These are phyloP conservation scores for Antennarius striatus DNA, from an alignment of 2,113 vertebrate genomes.

Conservation along the genomic window DNA sequence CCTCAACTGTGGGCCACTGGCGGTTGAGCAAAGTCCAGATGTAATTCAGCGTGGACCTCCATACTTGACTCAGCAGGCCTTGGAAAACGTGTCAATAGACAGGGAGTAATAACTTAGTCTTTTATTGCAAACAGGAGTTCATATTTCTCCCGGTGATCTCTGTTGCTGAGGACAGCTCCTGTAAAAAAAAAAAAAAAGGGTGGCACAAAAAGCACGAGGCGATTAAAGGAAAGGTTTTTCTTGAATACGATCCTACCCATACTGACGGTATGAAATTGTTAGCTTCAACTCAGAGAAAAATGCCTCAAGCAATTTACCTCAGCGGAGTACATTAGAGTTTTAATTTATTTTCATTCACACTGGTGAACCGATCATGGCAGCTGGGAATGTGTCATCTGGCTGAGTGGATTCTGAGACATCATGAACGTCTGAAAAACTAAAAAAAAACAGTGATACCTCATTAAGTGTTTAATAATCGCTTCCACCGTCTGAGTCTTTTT, in stretches of 20 bases:
- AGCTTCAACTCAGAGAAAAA: slow-evolving; percentile 47
- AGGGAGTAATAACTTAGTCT: slow-evolving; percentile 49
- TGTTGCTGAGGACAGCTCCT: slow-evolving; percentile 37
- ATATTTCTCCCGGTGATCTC: slow-evolving; percentile 55
- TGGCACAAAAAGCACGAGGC: slow-evolving; percentile 29
- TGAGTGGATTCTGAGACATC: slow-evolving; percentile 28
- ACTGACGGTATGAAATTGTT: slow-evolving; percentile 65
- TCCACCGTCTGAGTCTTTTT: neutral
- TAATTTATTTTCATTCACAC: slow-evolving; percentile 38
- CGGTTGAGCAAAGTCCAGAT: slow-evolving; percentile 17
- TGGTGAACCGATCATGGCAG: slow-evolving; percentile 44
- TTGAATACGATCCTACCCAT: slow-evolving; percentile 50
- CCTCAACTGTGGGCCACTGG: neutral
- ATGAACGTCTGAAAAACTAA: slow-evolving; percentile 30
- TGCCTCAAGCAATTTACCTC: slow-evolving; percentile 45
- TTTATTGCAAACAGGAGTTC: slow-evolving; percentile 49
- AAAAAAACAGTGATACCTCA: slow-evolving; percentile 32
- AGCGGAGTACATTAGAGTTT: slow-evolving; percentile 20
- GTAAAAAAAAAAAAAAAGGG: too few species aligned
- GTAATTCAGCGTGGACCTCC: slow-evolving; percentile 16
- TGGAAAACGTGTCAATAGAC: slow-evolving; percentile 31
- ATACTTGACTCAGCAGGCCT: slow-evolving; percentile 21
- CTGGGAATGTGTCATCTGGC: slow-evolving; percentile 30
- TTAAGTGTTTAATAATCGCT: slow-evolving; percentile 41
- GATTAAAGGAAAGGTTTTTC: slow-evolving; percentile 53